phyloP scores from a whole-genome alignment of 2,888 invertebrate genomes.

The Onthophagus sagittarius region DNA sequence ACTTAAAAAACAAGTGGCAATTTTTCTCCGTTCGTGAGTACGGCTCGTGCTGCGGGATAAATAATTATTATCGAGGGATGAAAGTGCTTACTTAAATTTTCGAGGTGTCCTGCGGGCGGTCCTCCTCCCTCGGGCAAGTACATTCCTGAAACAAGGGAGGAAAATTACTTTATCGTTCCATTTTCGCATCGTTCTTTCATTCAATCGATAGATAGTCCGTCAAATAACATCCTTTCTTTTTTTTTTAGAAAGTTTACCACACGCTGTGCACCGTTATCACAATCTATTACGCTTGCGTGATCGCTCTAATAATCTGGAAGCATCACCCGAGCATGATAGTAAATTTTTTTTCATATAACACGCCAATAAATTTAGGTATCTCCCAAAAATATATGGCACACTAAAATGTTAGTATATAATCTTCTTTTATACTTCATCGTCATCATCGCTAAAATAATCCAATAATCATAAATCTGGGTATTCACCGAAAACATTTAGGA shows the following conservation, averaged over 20 bases:
- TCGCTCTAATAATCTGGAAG: neutral
- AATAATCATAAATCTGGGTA: no score
- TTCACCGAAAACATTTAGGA: no score
- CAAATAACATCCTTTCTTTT: neutral
- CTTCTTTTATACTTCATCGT: no score
- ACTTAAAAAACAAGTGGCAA: neutral
- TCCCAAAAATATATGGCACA: no score
- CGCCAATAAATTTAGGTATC: no score
- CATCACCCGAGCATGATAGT: neutral
- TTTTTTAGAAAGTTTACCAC: neutral
- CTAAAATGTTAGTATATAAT: no score
- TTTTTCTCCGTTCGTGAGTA: neutral
- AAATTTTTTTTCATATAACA: neutral
- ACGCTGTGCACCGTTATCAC: neutral
- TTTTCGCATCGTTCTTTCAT: neutral
- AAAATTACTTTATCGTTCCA: neutral
- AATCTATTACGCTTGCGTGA: neutral
- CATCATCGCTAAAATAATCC: no score
- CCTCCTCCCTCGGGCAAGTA: slow-evolving; percentile 3
- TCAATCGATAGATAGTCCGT: neutral
- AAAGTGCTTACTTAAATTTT: slow-evolving; percentile 6
- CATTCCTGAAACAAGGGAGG: neutral
- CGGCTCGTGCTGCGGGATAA: neutral
- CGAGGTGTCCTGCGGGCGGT: slow-evolving; percentile 1
- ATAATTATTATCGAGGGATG: neutral